Evolutionary conservation across 92 coral and sea anemone species (phyloP).

Genomic region (Ricordea florida): DNA sequence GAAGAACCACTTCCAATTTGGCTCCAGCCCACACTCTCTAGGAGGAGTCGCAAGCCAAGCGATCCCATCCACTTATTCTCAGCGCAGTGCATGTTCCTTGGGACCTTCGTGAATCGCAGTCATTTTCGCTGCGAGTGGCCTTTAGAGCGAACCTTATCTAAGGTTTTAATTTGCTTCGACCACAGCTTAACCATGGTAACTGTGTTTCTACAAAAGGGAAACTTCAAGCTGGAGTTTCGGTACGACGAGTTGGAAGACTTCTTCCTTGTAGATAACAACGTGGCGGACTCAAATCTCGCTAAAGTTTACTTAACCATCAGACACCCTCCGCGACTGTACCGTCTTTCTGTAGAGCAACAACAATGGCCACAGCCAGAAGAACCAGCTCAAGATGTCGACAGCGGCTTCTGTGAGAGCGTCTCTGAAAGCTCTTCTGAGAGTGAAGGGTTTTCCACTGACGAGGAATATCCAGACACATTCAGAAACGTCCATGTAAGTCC

Average conservation of each 20-base stretch:
- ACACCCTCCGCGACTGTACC: conserved; percentile 65
- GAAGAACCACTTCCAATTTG: conserved; percentile 43
- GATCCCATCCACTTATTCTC: neutral
- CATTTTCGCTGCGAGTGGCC: conserved; percentile 47
- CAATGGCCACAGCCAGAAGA: no score
- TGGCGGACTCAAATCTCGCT: neutral
- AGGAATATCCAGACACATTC: conserved; percentile 36
- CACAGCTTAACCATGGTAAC: conserved; percentile 35
- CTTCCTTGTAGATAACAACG: conserved; percentile 55
- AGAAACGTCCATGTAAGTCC: conserved; percentile 3
- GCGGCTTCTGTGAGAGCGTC: neutral
- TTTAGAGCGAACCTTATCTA: neutral
- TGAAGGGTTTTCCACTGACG: conserved; percentile 27
- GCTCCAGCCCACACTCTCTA: conserved; percentile 11
- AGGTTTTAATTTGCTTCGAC: conserved; percentile 14
- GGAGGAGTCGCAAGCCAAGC: neutral
- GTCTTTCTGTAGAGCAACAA: no score
- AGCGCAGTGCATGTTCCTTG: conserved; percentile 26
- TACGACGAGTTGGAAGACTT: conserved; percentile 81
- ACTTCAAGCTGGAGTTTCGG: conserved; percentile 38
- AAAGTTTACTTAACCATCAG: conserved; percentile 42
- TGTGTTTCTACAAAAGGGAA: neutral
- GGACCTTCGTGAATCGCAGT: conserved; percentile 22
- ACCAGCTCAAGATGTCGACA: neutral
- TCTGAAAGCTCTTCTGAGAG: conserved; percentile 18